Conservation (phyloP, 2,797 vertebrate species). For the Acomys russatus region DNA sequence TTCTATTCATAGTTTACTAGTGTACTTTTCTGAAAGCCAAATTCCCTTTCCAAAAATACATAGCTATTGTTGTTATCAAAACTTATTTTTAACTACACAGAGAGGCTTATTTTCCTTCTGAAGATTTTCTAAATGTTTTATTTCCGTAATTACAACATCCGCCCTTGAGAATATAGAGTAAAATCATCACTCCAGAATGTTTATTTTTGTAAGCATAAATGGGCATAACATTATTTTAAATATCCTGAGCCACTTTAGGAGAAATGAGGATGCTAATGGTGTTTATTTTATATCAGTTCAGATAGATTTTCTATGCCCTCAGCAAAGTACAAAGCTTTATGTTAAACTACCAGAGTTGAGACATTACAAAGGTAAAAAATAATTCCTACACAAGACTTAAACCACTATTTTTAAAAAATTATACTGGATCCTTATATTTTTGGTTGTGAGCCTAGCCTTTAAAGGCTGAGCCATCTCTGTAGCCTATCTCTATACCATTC, state of each 20-base stretch:
- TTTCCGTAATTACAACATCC: conserved; percentile 61
- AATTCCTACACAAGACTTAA: background rate
- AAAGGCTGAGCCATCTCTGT: too few species aligned
- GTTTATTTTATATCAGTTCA: conserved; percentile 17
- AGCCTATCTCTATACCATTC: too few species aligned
- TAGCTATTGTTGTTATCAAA: background rate
- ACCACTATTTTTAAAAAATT: background rate
- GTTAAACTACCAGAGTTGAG: background rate
- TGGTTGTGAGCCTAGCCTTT: too few species aligned
- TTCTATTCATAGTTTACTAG: background rate
- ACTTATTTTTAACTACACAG: background rate
- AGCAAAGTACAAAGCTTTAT: background rate
- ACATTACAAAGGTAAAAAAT: background rate
- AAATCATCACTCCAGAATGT: background rate
- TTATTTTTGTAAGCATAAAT: background rate
- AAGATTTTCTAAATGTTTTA: conserved; percentile 47
- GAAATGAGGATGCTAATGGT: background rate
- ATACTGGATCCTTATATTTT: background rate
- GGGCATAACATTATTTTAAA: background rate
- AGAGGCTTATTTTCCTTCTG: background rate
- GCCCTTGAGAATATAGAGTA: accelerated
- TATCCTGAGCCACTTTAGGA: background rate
- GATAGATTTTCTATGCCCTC: background rate
- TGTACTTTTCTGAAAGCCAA: background rate
- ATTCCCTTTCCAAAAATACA: background rate